Base-by-base conservation (phyloP, 2,797 vertebrate genomes). In the Sciurus carolinensis region DNA sequence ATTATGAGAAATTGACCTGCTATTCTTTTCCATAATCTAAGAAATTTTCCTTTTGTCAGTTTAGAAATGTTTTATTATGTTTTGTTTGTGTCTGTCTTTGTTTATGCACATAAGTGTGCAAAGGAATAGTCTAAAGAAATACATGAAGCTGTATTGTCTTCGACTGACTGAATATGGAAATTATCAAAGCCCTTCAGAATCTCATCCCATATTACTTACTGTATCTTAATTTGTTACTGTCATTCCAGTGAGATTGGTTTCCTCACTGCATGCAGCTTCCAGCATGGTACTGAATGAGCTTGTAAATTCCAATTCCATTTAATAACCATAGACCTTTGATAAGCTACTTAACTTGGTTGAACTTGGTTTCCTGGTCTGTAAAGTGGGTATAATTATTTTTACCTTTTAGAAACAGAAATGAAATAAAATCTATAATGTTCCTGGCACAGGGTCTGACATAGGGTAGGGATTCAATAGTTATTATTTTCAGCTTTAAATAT, bases 21-120 rank as follows among this genome's bases (percentile, higher is more conserved):
- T 76, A 50, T 88, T 75, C 69, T 91, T 96, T 89, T 89, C 59
- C 83, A 9, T 80, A 79, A 57, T 82, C 69, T 90, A 92, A 93
- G 75, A 96, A 94, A 71, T 95, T 94, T 71, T n/a, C 12, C 47
- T 95, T 95, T 77, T 33, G 8, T 93, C 44, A 88, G 52, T 87
- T 95, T 83, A 89, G 54, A 84, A 92, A 73, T 95, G 28, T 50
- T 86, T 91, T 92, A 24, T 89, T 91, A 26, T 30, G 24, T 89
- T 76, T 93, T 83, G 26, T 83, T 92, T 95, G 14, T 94, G 36
- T 88, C 59, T 95, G 2, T 88, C 71, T 86, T 79, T 96, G 36
- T 83, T 44, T 96, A 33, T 86, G 24, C 52, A 92, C 33, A 2
- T 79, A 91, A 75, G 18, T 71, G 11, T 91, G 39, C 86, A 95